Evolutionary conservation across 2,797 vertebrate genomes (phyloP).

Genomic region (Labroides dimidiatus): DNA sequence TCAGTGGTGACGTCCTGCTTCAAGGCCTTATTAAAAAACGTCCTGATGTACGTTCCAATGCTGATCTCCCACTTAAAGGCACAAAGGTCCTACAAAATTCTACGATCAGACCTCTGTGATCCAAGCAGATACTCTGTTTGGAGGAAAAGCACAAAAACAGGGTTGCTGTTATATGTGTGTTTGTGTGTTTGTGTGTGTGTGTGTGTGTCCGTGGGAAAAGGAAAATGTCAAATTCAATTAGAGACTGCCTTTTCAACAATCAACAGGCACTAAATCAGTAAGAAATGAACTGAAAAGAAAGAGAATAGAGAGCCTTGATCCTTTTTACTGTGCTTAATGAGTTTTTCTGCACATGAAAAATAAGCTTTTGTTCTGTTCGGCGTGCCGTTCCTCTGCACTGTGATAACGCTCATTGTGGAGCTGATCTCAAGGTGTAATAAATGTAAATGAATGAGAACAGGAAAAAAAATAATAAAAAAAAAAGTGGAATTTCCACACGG

Average conservation of each 20-base stretch:
- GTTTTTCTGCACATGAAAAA: conserved; percentile 65
- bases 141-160: neutral
- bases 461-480: conserved; percentile 36
- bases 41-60: conserved; percentile 22
- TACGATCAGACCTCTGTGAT: conserved; percentile 10
- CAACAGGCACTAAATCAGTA: conserved; percentile 30
- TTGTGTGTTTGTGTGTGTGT: conserved; percentile 5
- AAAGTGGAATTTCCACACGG: conserved; percentile 25
- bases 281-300: conserved; percentile 43
- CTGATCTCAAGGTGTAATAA: conserved; percentile 56
- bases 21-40: conserved; percentile 45
- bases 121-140: neutral
- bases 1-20: conserved; percentile 6
- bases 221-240: conserved; percentile 54
- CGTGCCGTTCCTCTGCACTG: conserved; percentile 43
- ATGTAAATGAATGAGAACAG: conserved; percentile 17
- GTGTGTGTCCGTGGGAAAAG: conserved; percentile 18
- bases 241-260: conserved; percentile 50
- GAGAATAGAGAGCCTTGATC: conserved; percentile 64
- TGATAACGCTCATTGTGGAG: conserved; percentile 47
- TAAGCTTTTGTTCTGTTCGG: conserved; percentile 53
- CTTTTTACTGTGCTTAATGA: conserved; percentile 66
- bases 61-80: conserved; percentile 28
- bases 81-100: conserved; percentile 12
- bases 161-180: neutral